A percentile compares a stretch with the other conserved stretches of the same genome.
Evolutionary conservation across 23 tunicate species (phyloP).

Genomic region (Ciona savignyi): DNA sequence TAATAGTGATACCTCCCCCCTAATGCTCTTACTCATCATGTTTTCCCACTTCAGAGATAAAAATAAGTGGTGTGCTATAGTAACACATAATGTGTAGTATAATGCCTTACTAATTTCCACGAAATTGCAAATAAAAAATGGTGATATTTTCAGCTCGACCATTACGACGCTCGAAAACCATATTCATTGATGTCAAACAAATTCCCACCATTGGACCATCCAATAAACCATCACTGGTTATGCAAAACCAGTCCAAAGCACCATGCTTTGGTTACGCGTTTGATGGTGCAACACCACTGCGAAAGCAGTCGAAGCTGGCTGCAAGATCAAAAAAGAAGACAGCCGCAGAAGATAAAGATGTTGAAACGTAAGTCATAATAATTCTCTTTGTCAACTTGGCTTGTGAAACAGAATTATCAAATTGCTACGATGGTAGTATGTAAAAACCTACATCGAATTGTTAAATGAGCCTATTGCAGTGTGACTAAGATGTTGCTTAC

Average conservation of each 20-base stretch:
- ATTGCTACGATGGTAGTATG: too few relatives aligned
- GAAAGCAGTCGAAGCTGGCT: background rate
- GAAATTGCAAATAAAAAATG: too few relatives aligned
- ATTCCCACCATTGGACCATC: constrained; percentile 14
- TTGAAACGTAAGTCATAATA: background rate
- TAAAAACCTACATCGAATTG: too few relatives aligned
- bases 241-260: background rate
- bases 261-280: background rate
- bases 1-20: too few relatives aligned
- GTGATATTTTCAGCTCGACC: constrained; percentile 56
- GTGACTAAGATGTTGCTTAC: too few relatives aligned
- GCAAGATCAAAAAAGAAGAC: background rate
- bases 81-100: too few relatives aligned
- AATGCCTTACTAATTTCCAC: too few relatives aligned
- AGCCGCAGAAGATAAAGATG: background rate
- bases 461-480: too few relatives aligned
- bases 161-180: constrained; percentile 60
- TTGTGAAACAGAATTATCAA: too few relatives aligned
- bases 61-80: too few relatives aligned
- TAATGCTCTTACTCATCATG: too few relatives aligned
- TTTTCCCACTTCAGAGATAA: too few relatives aligned
- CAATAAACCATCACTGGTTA: background rate
- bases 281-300: background rate
- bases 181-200: constrained; percentile 42
- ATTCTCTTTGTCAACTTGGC: background rate